Conservation (phyloP, 35 echinoderm and acorn worm species). For the Apostichopus japonicus region DNA sequence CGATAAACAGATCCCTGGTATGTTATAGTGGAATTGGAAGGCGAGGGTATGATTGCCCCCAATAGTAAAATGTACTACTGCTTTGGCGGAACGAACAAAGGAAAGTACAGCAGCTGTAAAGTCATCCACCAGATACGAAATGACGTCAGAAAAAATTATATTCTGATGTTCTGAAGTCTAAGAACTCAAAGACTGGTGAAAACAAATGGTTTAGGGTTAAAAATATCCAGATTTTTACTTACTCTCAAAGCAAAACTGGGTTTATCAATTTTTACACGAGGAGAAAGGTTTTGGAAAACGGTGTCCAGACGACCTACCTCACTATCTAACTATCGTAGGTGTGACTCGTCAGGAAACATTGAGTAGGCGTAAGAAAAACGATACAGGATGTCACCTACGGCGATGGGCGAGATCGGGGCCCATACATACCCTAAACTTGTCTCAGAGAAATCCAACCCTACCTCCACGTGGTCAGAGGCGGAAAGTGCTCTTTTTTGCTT, state of each 20-base stretch:
- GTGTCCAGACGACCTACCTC: conserved; percentile 62
- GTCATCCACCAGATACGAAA: conserved; percentile 52
- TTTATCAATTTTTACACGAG: conserved; percentile 72
- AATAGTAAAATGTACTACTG: conserved; percentile 61
- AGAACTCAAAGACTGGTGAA: background rate
- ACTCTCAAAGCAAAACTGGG: conserved; percentile 28
- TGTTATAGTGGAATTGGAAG: conserved; percentile 59
- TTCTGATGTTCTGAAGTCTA: conserved; percentile 33
- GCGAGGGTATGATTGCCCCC: conserved; percentile 27
- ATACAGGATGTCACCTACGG: too few species aligned
- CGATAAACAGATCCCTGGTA: conserved; percentile 44
- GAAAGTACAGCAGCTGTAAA: conserved; percentile 61
- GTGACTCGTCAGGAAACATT: too few species aligned
- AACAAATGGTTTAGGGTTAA: conserved; percentile 64
- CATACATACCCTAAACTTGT: too few species aligned
- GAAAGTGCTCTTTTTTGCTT: too few species aligned
- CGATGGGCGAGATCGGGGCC: too few species aligned
- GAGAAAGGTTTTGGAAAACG: conserved; percentile 54
- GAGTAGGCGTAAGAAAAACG: too few species aligned
- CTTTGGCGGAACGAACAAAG: conserved; percentile 37
- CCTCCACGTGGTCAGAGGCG: too few species aligned
- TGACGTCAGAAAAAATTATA: conserved; percentile 51
- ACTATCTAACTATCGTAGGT: conserved; percentile 5
- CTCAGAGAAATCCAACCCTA: too few species aligned
- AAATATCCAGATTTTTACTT: conserved; percentile 62